phyloP scores from a whole-genome alignment of 37 sponge, comb jelly and placozoan genomes.

The Mnemiopsis leidyi region DNA sequence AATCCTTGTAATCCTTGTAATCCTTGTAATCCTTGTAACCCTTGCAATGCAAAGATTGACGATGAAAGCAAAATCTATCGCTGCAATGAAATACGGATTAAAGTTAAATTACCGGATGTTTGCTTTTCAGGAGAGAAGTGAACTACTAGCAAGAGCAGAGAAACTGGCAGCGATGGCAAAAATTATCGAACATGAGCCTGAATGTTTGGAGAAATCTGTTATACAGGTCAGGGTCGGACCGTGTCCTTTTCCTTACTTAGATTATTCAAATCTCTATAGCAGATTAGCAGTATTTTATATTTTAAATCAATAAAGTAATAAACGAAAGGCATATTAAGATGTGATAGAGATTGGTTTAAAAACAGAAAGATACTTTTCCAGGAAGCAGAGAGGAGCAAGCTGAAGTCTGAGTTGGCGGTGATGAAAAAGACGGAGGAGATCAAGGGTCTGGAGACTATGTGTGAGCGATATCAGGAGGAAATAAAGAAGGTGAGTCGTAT shows the following conservation, averaged over 20 bases:
- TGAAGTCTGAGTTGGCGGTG: conserved; percentile 40
- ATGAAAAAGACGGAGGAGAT: conserved; percentile 60
- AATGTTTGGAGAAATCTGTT: not conserved
- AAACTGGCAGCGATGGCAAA: conserved; percentile 18
- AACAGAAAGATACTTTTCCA: not conserved
- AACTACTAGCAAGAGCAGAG: not conserved
- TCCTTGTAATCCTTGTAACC: too few species aligned
- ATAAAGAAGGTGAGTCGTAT: conserved; percentile 30
- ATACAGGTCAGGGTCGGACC: not conserved
- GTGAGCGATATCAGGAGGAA: conserved; percentile 56
- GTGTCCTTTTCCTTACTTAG: too few species aligned
- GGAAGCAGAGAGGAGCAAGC: conserved; percentile 38
- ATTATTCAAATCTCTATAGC: too few species aligned
- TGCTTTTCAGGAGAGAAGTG: conserved; percentile 13
- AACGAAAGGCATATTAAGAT: too few species aligned
- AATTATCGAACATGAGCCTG: conserved; percentile 27
- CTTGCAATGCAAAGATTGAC: too few species aligned
- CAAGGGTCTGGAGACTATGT: conserved; percentile 52
- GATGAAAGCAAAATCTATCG: too few species aligned
- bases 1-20: too few species aligned
- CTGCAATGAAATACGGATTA: too few species aligned
- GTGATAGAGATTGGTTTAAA: too few species aligned
- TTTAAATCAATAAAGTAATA: too few species aligned
- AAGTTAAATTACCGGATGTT: too few species aligned
- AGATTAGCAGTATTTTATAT: too few species aligned